Evolutionary conservation across 1,140 invertebrate genomes (phyloP).

Genomic region (Bombus breviceps): DNA sequence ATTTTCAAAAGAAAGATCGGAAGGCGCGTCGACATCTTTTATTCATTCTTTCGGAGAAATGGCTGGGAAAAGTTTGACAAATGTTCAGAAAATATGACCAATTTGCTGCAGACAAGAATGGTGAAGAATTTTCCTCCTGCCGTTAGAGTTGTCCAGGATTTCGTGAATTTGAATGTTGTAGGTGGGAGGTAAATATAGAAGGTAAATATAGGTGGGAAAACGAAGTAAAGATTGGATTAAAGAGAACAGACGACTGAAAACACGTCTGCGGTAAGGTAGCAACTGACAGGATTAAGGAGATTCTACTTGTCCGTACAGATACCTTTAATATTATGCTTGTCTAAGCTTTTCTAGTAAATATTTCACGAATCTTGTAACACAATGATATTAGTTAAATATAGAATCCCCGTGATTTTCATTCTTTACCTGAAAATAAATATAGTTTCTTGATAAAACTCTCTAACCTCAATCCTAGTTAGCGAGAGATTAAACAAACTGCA

Average conservation of each 20-base stretch:
- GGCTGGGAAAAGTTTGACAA: background rate
- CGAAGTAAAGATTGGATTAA: background rate
- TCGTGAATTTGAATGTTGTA: background rate
- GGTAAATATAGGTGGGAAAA: background rate
- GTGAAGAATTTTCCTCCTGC: background rate
- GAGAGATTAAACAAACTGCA: no score
- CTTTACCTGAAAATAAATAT: background rate
- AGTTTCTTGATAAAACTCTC: no score
- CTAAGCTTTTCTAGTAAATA: background rate
- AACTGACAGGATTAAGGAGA: background rate
- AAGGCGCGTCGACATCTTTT: background rate
- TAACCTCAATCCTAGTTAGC: no score
- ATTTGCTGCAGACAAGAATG: background rate
- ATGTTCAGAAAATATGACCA: background rate
- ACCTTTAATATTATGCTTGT: background rate
- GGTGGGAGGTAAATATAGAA: conserved; percentile 10
- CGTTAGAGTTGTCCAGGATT: background rate
- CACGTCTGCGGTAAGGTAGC: background rate
- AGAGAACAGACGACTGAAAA: background rate
- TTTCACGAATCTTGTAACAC: background rate
- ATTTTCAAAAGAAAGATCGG: background rate
- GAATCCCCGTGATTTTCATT: background rate
- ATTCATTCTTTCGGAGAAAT: background rate
- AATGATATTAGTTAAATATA: background rate
- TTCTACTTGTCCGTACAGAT: background rate